These are phyloP conservation scores for Pandion haliaetus DNA, from an alignment of 2,113 vertebrate genomes.

Conservation along the genomic window DNA sequence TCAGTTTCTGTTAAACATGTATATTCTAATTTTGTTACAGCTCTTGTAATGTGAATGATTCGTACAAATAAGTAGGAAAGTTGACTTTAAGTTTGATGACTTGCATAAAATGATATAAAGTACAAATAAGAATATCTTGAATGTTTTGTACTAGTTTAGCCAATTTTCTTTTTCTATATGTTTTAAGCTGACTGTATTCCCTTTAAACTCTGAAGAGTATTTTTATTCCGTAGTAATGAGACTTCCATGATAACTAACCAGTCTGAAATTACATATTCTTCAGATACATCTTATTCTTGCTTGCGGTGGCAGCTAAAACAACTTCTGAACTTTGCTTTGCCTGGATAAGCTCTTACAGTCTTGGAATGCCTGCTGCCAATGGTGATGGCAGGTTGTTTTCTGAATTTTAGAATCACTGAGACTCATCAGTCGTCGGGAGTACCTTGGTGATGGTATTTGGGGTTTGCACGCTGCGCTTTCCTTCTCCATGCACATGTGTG, in stretches of 20 bases:
- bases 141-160: neutral
- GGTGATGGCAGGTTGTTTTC: neutral
- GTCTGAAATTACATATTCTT: neutral
- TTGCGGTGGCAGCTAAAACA: neutral
- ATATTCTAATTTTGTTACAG: neutral
- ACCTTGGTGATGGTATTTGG: neutral
- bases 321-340: neutral
- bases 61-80: neutral
- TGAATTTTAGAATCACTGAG: neutral
- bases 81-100: neutral
- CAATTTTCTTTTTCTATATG: neutral
- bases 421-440: neutral
- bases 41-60: neutral
- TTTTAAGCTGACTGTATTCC: neutral
- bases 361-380: neutral
- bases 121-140: neutral
- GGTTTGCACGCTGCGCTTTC: conserved; percentile 43
- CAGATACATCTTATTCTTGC: neutral
- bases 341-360: neutral
- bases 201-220: neutral
- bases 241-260: neutral
- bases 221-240: neutral
- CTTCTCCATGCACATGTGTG: neutral
- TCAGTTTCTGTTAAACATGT: neutral
- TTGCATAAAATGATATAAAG: neutral